Base-by-base conservation (phyloP, 2,113 vertebrate genomes). In the Scophthalmus maximus region DNA sequence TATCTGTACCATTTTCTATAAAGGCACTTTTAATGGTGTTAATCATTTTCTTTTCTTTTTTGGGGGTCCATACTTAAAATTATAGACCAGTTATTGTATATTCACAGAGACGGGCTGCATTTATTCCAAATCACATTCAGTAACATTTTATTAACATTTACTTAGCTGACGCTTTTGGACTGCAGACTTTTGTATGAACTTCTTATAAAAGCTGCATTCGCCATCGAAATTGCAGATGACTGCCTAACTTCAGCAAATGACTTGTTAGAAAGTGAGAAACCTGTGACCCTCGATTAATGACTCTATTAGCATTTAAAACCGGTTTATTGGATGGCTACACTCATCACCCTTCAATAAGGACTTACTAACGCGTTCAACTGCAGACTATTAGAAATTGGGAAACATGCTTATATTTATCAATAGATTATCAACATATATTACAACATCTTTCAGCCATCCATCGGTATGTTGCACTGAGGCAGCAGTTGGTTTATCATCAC, bases 401-500 rank as follows among this genome's bases (percentile, higher is more conserved):
- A n/a, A n/a, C n/a, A n/a, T n/a, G n/a, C n/a, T n/a, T n/a, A n/a
- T 64, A 59, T 78, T 63, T 40, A 44, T 49, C 14, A 66, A 51
- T 61, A n/a, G 25, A 60, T 53, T 34, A 22, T 12, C 42, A 46
- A 22, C 26, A 61, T 55, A 36, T 61, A 47, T 46, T 26, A 53
- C 8, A 4, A 42, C 18, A 29, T 36, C 11, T 49, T 44, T 46
- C 42, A 53, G 34, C 26, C 8, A 32, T 65, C 58, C 68, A 58
- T 57, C 51, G 30, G 30, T 46, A 10, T 49, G 42, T 60, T 59
- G 56, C 18, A 72, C 58, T 36, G 38, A 38, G 17, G 38, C 32
- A 69, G 18, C 51, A 55, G 34, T 57, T 75, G 46, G 52, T 59
- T 85, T 71, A 49, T 81, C 72, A 78, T 60, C 52, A 6, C 80